Conservation (phyloP, 2,797 vertebrate genomes). For the Semotilus atromaculatus region DNA sequence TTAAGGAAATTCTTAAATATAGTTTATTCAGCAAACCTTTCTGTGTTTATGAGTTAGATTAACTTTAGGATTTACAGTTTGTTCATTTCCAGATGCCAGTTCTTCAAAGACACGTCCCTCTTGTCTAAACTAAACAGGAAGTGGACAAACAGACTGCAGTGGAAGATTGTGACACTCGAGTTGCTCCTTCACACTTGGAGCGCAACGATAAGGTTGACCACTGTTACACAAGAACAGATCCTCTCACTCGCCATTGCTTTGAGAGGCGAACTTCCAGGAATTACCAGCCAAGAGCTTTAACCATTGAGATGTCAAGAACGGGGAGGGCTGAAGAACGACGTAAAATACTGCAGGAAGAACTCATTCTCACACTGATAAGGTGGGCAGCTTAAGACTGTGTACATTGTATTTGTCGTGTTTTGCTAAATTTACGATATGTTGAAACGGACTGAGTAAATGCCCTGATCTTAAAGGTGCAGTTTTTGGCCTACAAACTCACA, state of each 20-base stretch:
- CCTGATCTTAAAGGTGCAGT: not conserved
- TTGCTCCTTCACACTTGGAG: slow-evolving; percentile 44
- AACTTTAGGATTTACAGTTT: slow-evolving; percentile 40
- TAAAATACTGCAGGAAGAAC: slow-evolving; percentile 47
- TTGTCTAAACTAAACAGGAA: slow-evolving; percentile 44
- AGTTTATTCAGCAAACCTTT: not conserved
- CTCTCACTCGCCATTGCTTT: slow-evolving; percentile 32
- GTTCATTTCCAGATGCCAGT: slow-evolving; percentile 4
- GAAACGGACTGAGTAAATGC: not conserved
- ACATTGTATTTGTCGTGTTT: not conserved
- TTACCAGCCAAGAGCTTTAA: slow-evolving; percentile 14
- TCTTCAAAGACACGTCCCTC: not conserved
- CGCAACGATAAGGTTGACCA: slow-evolving; percentile 50
- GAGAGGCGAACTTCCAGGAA: slow-evolving; percentile 48
- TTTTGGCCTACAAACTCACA: not conserved
- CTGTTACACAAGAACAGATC: slow-evolving; percentile 40
- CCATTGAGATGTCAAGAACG: slow-evolving; percentile 47
- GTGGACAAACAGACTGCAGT: slow-evolving; percentile 27
- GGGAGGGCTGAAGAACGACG: not conserved
- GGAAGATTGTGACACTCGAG: slow-evolving; percentile 47
- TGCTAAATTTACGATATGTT: not conserved
- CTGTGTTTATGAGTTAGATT: slow-evolving; percentile 17
- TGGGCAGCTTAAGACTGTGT: not conserved
- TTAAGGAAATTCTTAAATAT: not conserved
- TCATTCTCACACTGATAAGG: slow-evolving; percentile 45